Base-by-base conservation (phyloP, 2,888 invertebrate species). In the Linnaemya vulpina region DNA sequence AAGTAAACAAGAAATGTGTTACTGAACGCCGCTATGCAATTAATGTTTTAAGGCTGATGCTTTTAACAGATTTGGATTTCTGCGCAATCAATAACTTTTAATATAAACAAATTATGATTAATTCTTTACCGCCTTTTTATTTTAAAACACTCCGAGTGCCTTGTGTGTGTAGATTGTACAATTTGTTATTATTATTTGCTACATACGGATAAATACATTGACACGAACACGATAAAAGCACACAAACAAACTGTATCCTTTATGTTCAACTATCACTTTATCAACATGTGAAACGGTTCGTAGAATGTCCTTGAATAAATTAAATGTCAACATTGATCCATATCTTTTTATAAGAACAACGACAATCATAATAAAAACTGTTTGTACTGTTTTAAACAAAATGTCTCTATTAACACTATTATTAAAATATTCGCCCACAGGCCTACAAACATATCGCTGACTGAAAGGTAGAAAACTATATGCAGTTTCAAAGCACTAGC, bases 241-340 rank as follows among this genome's bases (percentile, higher is more conserved):
- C 25, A 55, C 25, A 55, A 13, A 8, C n/a, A n/a, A 11, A 20
- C 10, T 51, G 25, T 30, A 8, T 1, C 15, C 15, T 55, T 25
- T 15, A 53, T 15, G 22, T 30, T 3, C 30, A 30, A 30, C 3
- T 55, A 30, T 55, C 20, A 58, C 9, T 22, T 53, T 46, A 46
- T 58, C 51, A 55, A 46, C 22, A 25, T 73, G n/a, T 51, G n/a
- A 65, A 67, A 77, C 25, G 43, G 22, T 49, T 67, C 15, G 53
- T 8, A 62, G 43, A 13, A 80, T 80, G 86, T 80, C 86, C 83
- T 86, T 86, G 78, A 81, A 86, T 81, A 70, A 79, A 81, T 81
- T 84, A 86, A 83, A 75, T 86, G 85, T 84, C 83, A 86, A 77
- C 63, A 51, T 46, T 85, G 78, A 85, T 85, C 55, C n/a, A 43